phyloP scores from a whole-genome alignment of 1,140 invertebrate species.

The Bombus superbus region DNA sequence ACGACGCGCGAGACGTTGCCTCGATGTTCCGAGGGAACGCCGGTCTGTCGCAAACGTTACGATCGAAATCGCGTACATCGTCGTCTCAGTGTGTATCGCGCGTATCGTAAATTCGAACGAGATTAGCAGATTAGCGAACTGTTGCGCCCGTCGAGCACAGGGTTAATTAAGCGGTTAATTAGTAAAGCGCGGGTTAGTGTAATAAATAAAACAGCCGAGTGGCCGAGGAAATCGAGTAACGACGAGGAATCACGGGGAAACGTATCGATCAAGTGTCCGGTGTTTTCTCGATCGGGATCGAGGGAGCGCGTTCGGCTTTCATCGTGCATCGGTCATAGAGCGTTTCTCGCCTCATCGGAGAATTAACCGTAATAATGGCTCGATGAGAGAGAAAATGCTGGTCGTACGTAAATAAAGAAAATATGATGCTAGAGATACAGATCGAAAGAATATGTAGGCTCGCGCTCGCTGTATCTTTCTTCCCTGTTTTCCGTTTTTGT shows the following conservation, averaged over 20 bases:
- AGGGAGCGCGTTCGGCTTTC: too few relatives aligned
- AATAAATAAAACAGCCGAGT: too few relatives aligned
- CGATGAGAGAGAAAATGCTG: not conserved
- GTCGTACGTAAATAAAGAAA: not conserved
- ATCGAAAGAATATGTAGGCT: not conserved
- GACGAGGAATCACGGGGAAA: too few relatives aligned
- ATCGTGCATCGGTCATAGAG: too few relatives aligned
- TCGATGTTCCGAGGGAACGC: not conserved
- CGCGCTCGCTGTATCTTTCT: not conserved
- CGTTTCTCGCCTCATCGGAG: not conserved
- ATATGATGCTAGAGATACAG: not conserved
- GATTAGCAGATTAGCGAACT: not conserved
- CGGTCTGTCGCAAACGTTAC: not conserved
- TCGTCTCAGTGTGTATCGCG: not conserved
- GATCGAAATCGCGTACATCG: not conserved
- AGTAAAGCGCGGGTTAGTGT: too few relatives aligned
- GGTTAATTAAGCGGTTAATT: slow-evolving; percentile 25
- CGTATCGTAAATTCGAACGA: not conserved
- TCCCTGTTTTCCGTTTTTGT: too few relatives aligned
- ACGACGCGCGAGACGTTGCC: not conserved
- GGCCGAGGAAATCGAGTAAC: too few relatives aligned
- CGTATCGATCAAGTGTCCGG: too few relatives aligned
- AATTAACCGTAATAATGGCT: not conserved
- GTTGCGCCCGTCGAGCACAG: not conserved
- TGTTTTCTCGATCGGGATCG: too few relatives aligned